A percentile compares a stretch with the other conserved stretches of the same genome.
phyloP scores from a whole-genome alignment of 2,888 invertebrate genomes.

The Melolontha melolontha region DNA sequence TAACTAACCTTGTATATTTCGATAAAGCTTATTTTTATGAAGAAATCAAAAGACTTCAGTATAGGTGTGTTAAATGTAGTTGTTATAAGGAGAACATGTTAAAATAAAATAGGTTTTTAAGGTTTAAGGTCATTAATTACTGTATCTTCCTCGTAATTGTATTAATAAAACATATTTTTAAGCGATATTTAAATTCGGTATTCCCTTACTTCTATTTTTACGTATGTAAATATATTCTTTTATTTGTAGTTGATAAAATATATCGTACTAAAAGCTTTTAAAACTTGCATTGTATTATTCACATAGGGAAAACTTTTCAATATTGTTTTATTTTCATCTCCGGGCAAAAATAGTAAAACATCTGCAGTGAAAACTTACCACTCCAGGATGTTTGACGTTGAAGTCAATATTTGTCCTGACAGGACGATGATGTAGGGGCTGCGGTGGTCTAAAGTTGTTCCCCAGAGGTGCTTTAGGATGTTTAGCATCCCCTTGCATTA shows the following conservation, averaged over 20 bases:
- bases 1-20: too few relatives aligned
- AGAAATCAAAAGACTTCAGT: too few relatives aligned
- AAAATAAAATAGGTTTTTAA: too few relatives aligned
- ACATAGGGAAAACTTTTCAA: slow-evolving; percentile 25
- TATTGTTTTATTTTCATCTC: slow-evolving; percentile 34
- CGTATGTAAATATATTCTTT: not conserved
- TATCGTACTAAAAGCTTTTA: slow-evolving; percentile 31
- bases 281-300: slow-evolving; percentile 37
- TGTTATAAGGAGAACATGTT: too few relatives aligned
- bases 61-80: too few relatives aligned
- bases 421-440: slow-evolving; percentile 92
- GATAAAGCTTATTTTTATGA: too few relatives aligned
- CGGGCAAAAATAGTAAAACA: slow-evolving; percentile 40
- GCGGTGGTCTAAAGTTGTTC: slow-evolving; percentile 95
- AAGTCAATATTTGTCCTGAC: slow-evolving; percentile 98
- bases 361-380: slow-evolving; percentile 54
- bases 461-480: slow-evolving; percentile 92
- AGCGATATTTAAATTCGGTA: too few relatives aligned
- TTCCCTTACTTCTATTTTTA: too few relatives aligned
- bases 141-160: too few relatives aligned
- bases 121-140: too few relatives aligned
- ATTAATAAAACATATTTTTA: too few relatives aligned
- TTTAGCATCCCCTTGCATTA: slow-evolving; percentile 90
- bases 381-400: slow-evolving; percentile 79
- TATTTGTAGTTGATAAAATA: slow-evolving; percentile 15